phyloP scores from a whole-genome alignment of 2,113 vertebrate species.

The Rhea americana region DNA sequence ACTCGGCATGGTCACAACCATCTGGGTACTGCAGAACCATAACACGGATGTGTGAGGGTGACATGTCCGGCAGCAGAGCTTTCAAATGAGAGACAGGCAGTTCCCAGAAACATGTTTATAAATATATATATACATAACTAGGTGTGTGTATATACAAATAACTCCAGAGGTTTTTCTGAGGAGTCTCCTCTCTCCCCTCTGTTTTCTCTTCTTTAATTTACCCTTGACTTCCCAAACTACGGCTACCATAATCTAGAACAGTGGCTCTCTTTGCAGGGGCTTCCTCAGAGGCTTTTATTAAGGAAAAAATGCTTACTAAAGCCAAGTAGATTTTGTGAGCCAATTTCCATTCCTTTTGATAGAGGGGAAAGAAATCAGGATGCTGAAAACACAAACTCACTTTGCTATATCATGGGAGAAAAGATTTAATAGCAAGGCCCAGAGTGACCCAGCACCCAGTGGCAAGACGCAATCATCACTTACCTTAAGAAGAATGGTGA shows the following conservation, averaged over 20 bases:
- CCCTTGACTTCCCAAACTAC: not conserved
- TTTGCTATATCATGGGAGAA: not conserved
- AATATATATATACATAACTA: not conserved
- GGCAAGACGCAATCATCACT: not conserved
- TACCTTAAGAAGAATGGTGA: not conserved
- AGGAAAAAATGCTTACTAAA: not conserved
- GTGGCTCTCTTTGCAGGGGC: not conserved
- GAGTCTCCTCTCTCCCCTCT: not conserved
- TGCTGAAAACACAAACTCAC: not conserved
- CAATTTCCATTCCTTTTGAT: not conserved
- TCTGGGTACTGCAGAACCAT: not conserved
- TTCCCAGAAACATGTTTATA: not conserved
- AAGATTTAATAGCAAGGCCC: not conserved
- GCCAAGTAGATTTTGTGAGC: not conserved
- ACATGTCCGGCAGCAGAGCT: not conserved
- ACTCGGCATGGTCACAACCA: not conserved
- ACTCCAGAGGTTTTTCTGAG: not conserved
- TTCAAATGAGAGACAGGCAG: not conserved
- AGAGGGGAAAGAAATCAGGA: not conserved
- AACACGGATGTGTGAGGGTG: not conserved
- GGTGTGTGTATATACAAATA: rapidly evolving
- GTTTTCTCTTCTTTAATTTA: not conserved
- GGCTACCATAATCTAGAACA: not conserved
- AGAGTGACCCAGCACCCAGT: not conserved
- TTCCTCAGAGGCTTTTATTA: not conserved